phyloP scores from a whole-genome alignment of 2,888 invertebrate genomes.

The Phasia obesa region DNA sequence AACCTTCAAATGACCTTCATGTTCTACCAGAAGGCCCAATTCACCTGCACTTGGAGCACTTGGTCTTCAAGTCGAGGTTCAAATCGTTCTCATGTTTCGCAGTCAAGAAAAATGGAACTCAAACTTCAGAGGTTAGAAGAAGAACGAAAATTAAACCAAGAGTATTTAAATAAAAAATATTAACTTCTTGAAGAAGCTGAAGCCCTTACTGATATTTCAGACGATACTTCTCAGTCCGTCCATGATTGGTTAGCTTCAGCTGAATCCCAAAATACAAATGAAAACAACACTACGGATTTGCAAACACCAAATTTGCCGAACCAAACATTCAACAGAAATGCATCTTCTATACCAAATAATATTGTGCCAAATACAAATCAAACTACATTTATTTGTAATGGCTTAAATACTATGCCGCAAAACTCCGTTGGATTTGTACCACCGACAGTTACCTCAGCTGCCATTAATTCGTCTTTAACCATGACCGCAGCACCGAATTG shows the following conservation, averaged over 20 bases:
- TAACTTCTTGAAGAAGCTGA: constrained; percentile 48
- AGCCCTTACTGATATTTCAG: constrained; percentile 20
- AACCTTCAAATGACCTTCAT: background rate
- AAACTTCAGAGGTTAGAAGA: constrained; percentile 34
- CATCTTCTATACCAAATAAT: background rate
- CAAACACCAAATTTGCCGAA: background rate
- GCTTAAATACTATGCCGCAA: background rate
- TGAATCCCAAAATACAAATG: background rate
- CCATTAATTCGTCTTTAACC: constrained; percentile 11
- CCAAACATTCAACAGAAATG: background rate
- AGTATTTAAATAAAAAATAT: constrained; percentile 45
- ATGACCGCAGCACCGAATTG: constrained; percentile 35
- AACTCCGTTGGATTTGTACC: background rate
- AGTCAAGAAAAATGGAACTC: constrained; percentile 13
- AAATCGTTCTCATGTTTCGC: background rate
- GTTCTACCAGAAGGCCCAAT: background rate
- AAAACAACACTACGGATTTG: background rate
- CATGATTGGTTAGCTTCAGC: constrained; percentile 17
- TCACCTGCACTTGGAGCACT: constrained; percentile 4
- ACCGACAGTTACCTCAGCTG: constrained; percentile 5
- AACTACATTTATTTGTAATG: background rate
- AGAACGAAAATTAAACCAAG: constrained; percentile 19
- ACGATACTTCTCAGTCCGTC: constrained; percentile 31
- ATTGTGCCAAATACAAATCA: constrained; percentile 1
- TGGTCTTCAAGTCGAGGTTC: constrained; percentile 1